Evolutionary conservation across 1,140 invertebrate species (phyloP).

Genomic region (Hylaeus volcanicus): DNA sequence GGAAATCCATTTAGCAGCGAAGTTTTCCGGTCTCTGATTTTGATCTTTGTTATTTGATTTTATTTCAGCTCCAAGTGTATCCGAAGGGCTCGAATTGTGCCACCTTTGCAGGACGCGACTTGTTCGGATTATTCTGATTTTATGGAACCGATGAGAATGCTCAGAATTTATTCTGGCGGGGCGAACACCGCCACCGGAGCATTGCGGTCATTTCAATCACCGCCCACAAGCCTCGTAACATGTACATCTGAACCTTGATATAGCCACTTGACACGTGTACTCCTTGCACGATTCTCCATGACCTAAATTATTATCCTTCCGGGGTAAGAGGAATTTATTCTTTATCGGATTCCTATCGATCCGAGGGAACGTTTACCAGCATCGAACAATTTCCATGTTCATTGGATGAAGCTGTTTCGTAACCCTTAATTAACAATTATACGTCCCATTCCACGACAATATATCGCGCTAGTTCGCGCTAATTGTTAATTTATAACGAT

Average conservation of each 20-base stretch:
- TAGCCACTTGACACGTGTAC: constrained; percentile 53
- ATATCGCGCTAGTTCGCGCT: too few species aligned
- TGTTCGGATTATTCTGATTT: constrained; percentile 52
- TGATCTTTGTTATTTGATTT: neutral
- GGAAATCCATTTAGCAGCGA: neutral
- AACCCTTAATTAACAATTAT: neutral
- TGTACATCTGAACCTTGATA: constrained; percentile 45
- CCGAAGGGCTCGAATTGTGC: constrained; percentile 5
- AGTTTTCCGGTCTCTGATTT: constrained; percentile 3
- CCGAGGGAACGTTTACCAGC: neutral
- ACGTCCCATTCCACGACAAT: neutral
- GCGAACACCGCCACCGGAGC: constrained; percentile 52
- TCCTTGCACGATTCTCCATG: constrained; percentile 32
- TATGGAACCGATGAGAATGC: constrained; percentile 44
- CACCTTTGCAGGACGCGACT: constrained; percentile 4
- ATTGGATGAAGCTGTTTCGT: too few species aligned
- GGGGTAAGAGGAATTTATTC: constrained; percentile 2
- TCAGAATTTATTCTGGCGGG: constrained; percentile 40
- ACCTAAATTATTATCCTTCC: constrained; percentile 54
- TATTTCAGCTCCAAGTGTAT: neutral
- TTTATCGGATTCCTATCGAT: constrained; percentile 27
- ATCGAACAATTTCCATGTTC: neutral
- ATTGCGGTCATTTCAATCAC: constrained; percentile 63
- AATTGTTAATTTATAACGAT: too few species aligned
- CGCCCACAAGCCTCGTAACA: constrained; percentile 37